A percentile compares a stretch with the other conserved stretches of the same genome.
phyloP scores from a whole-genome alignment of 2,888 invertebrate species.

The Malthinus seriepunctatus region DNA sequence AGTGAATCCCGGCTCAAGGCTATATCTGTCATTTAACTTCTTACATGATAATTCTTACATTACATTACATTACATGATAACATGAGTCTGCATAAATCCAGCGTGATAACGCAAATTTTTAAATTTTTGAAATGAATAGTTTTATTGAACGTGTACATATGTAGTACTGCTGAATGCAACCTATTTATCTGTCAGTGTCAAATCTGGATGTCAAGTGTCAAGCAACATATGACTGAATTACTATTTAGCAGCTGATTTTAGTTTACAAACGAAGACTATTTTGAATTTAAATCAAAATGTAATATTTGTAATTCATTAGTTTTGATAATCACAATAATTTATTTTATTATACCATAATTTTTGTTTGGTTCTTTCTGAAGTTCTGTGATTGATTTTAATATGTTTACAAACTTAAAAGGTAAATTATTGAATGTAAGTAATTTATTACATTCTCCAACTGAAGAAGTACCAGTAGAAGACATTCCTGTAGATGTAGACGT shows the following conservation, averaged over 20 bases:
- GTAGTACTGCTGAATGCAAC: too few relatives aligned
- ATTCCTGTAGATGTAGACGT: constrained; percentile 57
- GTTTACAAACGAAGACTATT: background rate
- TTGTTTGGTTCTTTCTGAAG: background rate
- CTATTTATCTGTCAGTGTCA: too few relatives aligned
- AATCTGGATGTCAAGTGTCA: too few relatives aligned
- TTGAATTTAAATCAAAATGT: background rate
- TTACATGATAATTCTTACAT: too few relatives aligned
- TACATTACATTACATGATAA: too few relatives aligned
- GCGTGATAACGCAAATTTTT: too few relatives aligned
- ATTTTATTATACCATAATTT: constrained; percentile 1
- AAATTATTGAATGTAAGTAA: constrained; percentile 53
- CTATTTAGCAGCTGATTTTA: background rate
- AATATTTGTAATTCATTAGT: background rate
- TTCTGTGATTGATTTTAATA: constrained; percentile 33
- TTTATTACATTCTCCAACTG: constrained; percentile 14
- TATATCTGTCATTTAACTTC: too few relatives aligned
- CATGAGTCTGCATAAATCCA: too few relatives aligned
- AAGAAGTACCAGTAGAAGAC: constrained; percentile 15
- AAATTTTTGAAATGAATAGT: too few relatives aligned
- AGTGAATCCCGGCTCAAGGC: too few relatives aligned
- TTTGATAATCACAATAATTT: background rate
- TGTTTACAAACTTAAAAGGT: constrained; percentile 59
- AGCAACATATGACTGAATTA: background rate
- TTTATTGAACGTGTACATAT: too few relatives aligned